Evolutionary conservation across 2,113 vertebrate genomes (phyloP).

Genomic region (Pitta sordida): DNA sequence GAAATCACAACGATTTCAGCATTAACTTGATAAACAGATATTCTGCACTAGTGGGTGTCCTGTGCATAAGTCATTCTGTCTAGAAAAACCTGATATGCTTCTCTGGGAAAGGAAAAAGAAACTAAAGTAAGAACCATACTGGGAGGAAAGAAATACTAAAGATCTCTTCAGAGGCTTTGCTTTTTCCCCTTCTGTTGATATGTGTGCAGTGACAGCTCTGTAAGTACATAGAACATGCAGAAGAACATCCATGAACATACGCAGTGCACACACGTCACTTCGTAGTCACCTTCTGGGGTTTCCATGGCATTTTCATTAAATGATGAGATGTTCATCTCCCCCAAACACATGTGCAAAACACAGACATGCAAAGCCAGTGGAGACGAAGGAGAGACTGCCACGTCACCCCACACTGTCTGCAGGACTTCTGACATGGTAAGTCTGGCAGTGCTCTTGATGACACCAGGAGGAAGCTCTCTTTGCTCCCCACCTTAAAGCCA

Average conservation of each 20-base stretch:
- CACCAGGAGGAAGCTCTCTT: background rate
- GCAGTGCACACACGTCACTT: background rate
- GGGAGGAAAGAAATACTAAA: background rate
- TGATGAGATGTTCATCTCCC: background rate
- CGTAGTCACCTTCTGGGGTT: background rate
- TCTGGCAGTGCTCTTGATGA: background rate
- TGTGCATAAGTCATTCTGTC: background rate
- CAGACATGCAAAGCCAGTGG: background rate
- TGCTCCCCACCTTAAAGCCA: background rate
- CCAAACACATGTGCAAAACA: background rate
- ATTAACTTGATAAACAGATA: background rate
- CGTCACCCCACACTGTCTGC: background rate
- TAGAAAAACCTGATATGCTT: background rate
- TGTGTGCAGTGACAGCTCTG: background rate
- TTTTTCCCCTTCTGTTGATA: background rate
- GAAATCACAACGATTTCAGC: background rate
- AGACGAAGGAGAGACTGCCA: background rate
- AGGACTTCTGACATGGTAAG: background rate
- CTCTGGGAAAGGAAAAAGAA: background rate
- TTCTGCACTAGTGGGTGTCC: background rate
- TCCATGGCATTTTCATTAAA: background rate
- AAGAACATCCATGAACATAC: background rate
- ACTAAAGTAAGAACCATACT: background rate
- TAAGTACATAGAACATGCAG: background rate
- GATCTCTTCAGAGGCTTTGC: background rate